These are phyloP conservation scores for Cynocephalus volans DNA, from an alignment of 2,113 vertebrate genomes.

Conservation along the genomic window DNA sequence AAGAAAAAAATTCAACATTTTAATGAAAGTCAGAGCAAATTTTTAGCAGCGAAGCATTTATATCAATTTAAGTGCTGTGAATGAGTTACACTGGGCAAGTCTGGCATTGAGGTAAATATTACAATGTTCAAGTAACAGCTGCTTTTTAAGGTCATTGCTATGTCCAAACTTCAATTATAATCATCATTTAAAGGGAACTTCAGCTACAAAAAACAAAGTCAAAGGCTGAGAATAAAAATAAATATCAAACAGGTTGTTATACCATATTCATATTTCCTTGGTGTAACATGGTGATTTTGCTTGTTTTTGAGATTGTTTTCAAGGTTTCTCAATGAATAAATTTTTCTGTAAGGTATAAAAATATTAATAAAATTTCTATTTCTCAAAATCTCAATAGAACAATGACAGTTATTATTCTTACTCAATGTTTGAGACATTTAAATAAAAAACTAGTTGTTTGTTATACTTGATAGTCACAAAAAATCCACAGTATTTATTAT, in stretches of 20 bases:
- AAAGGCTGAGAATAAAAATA: constrained; percentile 31
- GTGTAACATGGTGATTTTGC: not conserved
- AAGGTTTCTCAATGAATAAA: not conserved
- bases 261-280: not conserved
- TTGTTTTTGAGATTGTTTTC: constrained; percentile 38
- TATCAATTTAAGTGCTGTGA: constrained; percentile 85
- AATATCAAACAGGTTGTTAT: not conserved
- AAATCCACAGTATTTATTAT: not conserved
- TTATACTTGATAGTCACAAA: not conserved
- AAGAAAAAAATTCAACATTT: constrained; percentile 82
- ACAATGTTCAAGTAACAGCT: constrained; percentile 64
- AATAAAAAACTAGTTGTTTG: not conserved
- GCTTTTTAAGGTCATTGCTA: constrained; percentile 43
- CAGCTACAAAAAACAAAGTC: constrained; percentile 43
- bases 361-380: not conserved
- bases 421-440: constrained; percentile 2
- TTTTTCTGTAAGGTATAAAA: constrained; percentile 26
- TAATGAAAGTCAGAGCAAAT: constrained; percentile 91
- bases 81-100: constrained; percentile 77
- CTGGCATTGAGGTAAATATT: constrained; percentile 64
- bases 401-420: constrained; percentile 46
- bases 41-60: constrained; percentile 88
- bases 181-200: not conserved
- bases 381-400: not conserved
- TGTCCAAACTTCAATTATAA: not conserved